A percentile compares a stretch with the other conserved stretches of the same genome.
These are phyloP conservation scores for Melinaea marsaeus DNA, from an alignment of 2,888 invertebrate species.

Conservation along the genomic window DNA sequence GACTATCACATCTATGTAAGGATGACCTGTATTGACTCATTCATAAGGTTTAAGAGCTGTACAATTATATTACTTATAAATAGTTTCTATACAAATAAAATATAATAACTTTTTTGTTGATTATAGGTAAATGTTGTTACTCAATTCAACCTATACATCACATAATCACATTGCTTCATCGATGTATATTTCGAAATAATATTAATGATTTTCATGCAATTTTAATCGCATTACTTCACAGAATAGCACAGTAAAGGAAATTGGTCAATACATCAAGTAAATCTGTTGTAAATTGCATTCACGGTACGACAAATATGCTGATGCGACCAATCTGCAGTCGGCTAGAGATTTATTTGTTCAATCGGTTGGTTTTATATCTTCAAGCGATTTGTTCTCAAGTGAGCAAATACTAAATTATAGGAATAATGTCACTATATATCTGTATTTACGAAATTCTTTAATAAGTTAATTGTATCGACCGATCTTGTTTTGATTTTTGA, in stretches of 20 bases:
- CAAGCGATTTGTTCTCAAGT: slow-evolving; percentile 12
- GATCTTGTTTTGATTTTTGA: too few relatives aligned
- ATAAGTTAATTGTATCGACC: too few relatives aligned
- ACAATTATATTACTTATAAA: too few relatives aligned
- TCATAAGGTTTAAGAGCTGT: too few relatives aligned
- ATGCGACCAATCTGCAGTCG: slow-evolving; percentile 26
- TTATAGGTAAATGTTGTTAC: background rate
- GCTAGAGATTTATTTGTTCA: slow-evolving; percentile 24
- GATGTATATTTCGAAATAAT: slow-evolving; percentile 5
- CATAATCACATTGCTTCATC: background rate
- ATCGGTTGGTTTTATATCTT: slow-evolving; percentile 21
- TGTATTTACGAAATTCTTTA: too few relatives aligned
- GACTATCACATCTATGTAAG: too few relatives aligned
- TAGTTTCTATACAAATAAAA: too few relatives aligned
- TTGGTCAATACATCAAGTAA: slow-evolving; percentile 34
- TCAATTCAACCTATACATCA: background rate
- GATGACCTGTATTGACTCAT: too few relatives aligned
- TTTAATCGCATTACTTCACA: slow-evolving; percentile 19
- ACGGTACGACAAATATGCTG: slow-evolving; percentile 41
- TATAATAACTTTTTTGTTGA: too few relatives aligned
- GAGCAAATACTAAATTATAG: background rate
- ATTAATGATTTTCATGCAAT: slow-evolving; percentile 5
- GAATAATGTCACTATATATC: too few relatives aligned
- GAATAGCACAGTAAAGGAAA: slow-evolving; percentile 26
- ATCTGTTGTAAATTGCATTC: slow-evolving; percentile 46